phyloP scores from a whole-genome alignment of 2,113 vertebrate genomes.

The Hypomesus transpacificus region DNA sequence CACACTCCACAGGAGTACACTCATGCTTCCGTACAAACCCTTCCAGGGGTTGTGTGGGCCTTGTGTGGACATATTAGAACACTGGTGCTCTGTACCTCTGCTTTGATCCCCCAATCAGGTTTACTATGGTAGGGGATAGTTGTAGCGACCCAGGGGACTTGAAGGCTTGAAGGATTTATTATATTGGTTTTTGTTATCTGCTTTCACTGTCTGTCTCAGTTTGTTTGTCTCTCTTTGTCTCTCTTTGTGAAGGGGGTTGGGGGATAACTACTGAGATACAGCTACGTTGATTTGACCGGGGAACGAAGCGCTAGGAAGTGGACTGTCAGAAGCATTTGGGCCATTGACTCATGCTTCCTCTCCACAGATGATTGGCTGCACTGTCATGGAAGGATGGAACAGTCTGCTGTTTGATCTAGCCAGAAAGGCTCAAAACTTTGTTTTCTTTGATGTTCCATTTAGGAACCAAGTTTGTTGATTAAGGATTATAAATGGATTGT shows the following conservation, averaged over 20 bases:
- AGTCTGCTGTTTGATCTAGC: neutral
- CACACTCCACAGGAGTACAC: too few relatives aligned
- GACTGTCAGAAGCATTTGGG: slow-evolving; percentile 37
- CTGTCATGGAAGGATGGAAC: neutral
- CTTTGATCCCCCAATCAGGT: slow-evolving; percentile 28
- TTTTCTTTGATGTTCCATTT: too few relatives aligned
- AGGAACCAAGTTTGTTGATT: too few relatives aligned
- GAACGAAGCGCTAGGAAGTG: slow-evolving; percentile 24
- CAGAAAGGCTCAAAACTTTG: too few relatives aligned
- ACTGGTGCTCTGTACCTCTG: too few relatives aligned
- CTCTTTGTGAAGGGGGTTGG: neutral
- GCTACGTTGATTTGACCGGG: slow-evolving; percentile 22
- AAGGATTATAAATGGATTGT: neutral
- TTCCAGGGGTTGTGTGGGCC: too few relatives aligned
- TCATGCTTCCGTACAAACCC: too few relatives aligned
- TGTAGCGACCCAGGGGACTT: too few relatives aligned
- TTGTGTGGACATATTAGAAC: too few relatives aligned
- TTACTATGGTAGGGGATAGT: slow-evolving; percentile 28
- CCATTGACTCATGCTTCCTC: neutral
- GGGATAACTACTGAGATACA: neutral
- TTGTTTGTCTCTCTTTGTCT: neutral
- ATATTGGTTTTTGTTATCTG: neutral
- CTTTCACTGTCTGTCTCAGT: neutral
- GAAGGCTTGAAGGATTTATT: slow-evolving; percentile 11
- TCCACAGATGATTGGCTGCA: slow-evolving; percentile 7